Evolutionary conservation across 2,888 invertebrate species (phyloP), one percentile per base, ranked within the genome.

Genomic region (Tipula helvola): DNA sequence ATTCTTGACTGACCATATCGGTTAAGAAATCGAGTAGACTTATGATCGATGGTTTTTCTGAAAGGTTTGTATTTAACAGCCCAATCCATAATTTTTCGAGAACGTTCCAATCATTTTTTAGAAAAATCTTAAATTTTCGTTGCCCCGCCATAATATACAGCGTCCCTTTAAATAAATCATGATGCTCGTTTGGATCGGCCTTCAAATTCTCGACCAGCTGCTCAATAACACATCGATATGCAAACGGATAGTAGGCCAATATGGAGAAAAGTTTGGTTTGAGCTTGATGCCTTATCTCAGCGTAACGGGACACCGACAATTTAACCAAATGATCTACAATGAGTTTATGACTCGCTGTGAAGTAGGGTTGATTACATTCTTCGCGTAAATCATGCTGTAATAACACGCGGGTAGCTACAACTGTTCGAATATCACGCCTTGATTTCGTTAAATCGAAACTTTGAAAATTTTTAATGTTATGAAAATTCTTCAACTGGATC

Each of bases 11-110:
- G 0, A 95, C 91, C 0, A 91, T 89, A 2, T 94, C 93, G 83
- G 92, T 90, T 86, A 95, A 91, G 0, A 90, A 91, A 88, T 94
- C 93, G 88, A 95, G 93, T 87, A 94, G 89, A 89, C 92, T 92
- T 86, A 96, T 94, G 86, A 97, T 95, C 83, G 95, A 96, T 0
- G 95, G 95, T 90, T 98, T 97, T 90, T 98, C 98, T 2, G 97
- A 97, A 86, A 96, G 95, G 88, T 95, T 95, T 0, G 97, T 95
- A 87, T 93, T 93, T 0, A 97, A 92, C 28, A 98, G 90, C 1
- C 95, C 94, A 0, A 97, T 96, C 97, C 97, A 97, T 0, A 98
- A 90, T 39, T 93, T 91, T 57, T 93, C 91, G 18, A 96, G 92
- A 3, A 95, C 93, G 7, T 94, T 92, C 97, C 97, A 98, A 90